Percentiles rank a stretch among this genome's conserved stretches.
Conservation (phyloP, 2,113 vertebrate genomes). For the Arizona elegans region DNA sequence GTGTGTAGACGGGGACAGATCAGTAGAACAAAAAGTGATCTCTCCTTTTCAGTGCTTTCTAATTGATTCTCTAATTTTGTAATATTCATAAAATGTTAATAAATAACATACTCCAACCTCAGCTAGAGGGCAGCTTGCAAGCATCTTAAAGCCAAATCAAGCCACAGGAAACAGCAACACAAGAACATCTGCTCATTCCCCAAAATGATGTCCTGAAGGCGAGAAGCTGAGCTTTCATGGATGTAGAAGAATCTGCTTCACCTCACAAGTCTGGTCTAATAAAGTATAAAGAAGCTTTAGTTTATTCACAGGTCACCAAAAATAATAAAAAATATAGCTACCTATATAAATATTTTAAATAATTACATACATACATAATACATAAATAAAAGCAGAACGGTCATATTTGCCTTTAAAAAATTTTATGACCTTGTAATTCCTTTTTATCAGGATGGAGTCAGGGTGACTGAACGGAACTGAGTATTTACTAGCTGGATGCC, state of each 20-base stretch:
- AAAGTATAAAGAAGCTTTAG: background rate
- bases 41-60: background rate
- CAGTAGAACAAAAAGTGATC: background rate
- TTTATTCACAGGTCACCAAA: background rate
- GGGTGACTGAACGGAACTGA: no score
- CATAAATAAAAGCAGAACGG: no score
- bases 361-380: no score
- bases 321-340: background rate
- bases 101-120: background rate
- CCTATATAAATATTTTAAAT: no score
- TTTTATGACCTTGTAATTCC: no score
- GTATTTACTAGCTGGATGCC: no score
- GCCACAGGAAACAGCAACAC: background rate
- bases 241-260: background rate
- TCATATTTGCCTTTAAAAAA: no score
- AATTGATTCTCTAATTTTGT: background rate
- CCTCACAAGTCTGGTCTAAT: background rate
- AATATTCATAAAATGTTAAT: background rate
- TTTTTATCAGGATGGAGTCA: no score
- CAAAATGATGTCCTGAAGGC: background rate
- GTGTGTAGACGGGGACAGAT: no score
- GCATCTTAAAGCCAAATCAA: background rate
- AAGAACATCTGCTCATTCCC: background rate
- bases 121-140: background rate
- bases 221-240: background rate